Percentiles rank a stretch among this genome's conserved stretches.
These are phyloP conservation scores for Rhynchotus rufescens DNA, from an alignment of 2,797 vertebrate species.

Conservation along the genomic window DNA sequence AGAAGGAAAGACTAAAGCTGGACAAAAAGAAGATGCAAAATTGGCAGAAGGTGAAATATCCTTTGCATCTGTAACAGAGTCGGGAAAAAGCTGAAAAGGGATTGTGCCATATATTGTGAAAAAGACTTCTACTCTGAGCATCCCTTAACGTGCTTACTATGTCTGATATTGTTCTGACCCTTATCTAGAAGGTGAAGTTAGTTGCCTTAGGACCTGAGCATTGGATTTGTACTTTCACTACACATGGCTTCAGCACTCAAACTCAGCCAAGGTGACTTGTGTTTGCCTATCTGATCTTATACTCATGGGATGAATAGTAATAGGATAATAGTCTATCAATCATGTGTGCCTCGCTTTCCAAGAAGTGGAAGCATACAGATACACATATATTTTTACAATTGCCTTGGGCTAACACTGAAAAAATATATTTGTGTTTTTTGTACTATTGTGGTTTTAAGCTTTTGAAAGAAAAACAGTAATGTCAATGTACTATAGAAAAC, in stretches of 20 bases:
- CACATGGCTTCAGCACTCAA: background rate
- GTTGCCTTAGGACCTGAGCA: background rate
- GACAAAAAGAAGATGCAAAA: background rate
- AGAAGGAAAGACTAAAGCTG: background rate
- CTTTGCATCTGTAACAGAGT: background rate
- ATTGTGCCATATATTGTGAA: background rate
- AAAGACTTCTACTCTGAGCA: background rate
- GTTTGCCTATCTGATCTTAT: background rate
- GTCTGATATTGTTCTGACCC: background rate
- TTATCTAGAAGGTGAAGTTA: background rate
- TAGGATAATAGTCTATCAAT: background rate
- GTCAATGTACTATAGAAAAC: background rate
- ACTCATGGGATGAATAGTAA: background rate
- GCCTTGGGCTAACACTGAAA: background rate
- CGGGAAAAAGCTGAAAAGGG: rapidly evolving
- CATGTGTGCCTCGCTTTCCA: background rate
- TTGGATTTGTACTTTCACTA: background rate
- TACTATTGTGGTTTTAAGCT: background rate
- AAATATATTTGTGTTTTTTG: background rate
- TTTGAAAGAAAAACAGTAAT: constrained; percentile 21
- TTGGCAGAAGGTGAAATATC: background rate
- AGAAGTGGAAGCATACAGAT: rapidly evolving
- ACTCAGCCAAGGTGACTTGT: background rate
- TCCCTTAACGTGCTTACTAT: background rate
- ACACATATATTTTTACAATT: background rate